Evolutionary conservation across 2,113 vertebrate species (phyloP).

Genomic region (Polyodon spathula): DNA sequence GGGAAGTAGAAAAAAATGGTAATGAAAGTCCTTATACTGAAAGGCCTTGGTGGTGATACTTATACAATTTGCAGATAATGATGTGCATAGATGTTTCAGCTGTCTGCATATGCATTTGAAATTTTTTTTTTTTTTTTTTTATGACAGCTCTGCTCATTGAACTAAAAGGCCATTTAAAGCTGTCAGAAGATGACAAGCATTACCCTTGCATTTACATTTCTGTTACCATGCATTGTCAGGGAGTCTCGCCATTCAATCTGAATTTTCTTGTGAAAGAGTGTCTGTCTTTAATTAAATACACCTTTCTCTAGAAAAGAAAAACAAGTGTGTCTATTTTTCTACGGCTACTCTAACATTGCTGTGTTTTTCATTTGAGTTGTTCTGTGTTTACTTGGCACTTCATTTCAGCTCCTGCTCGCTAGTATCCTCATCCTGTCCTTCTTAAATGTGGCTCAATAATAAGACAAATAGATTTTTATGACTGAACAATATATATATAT

Average conservation of each 20-base stretch:
- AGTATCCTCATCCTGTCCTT: too few species aligned
- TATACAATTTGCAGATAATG: slow-evolving; percentile 80
- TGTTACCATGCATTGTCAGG: slow-evolving; percentile 83
- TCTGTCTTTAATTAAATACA: slow-evolving; percentile 95
- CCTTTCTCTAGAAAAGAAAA: slow-evolving; percentile 74
- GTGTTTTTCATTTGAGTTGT: slow-evolving; percentile 22
- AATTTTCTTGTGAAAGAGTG: slow-evolving; percentile 67
- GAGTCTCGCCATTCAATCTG: slow-evolving; percentile 65
- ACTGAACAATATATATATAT: too few species aligned
- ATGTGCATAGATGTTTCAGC: slow-evolving; percentile 74
- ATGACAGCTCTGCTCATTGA: slow-evolving; percentile 77
- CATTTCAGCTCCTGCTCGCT: too few species aligned
- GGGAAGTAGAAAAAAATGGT: slow-evolving; percentile 57
- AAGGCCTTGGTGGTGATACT: slow-evolving; percentile 70
- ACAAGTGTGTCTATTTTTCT: slow-evolving; percentile 59
- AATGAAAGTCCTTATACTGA: slow-evolving; percentile 69
- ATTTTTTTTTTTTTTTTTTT: slow-evolving; percentile 75
- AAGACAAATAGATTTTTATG: too few species aligned
- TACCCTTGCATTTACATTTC: slow-evolving; percentile 89
- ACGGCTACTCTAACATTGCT: slow-evolving; percentile 57
- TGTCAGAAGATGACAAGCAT: slow-evolving; percentile 92
- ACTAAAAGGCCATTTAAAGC: slow-evolving; percentile 98
- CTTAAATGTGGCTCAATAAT: too few species aligned
- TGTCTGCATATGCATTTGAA: slow-evolving; percentile 76
- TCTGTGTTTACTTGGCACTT: slow-evolving; percentile 4